A percentile compares a stretch with the other conserved stretches of the same genome.
Evolutionary conservation across 2,797 vertebrate genomes (phyloP).

Genomic region (Pangasius djambal): DNA sequence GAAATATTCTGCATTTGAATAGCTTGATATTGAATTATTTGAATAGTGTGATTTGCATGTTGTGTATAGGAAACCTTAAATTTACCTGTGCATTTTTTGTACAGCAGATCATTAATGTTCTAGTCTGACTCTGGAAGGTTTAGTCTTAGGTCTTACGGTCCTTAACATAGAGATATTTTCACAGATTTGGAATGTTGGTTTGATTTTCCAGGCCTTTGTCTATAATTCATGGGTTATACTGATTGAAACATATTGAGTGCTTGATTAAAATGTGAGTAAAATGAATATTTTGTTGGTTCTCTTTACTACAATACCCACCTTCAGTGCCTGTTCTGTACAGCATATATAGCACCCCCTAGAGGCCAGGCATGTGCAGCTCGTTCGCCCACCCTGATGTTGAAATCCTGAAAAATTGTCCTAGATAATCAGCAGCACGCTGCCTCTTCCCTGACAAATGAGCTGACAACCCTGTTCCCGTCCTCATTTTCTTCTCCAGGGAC

Average conservation of each 20-base stretch:
- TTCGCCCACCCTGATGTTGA: conserved; percentile 42
- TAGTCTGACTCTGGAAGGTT: neutral
- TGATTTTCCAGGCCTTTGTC: neutral
- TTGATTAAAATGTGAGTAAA: neutral
- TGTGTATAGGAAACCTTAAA: neutral
- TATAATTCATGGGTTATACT: neutral
- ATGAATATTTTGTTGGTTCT: neutral
- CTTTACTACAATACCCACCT: neutral
- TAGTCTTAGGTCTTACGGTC: neutral
- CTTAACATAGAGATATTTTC: neutral
- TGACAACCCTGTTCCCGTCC: conserved; percentile 70
- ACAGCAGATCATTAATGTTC: neutral
- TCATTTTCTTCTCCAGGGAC: conserved; percentile 68
- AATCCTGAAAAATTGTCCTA: conserved; percentile 62
- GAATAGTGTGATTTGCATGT: neutral
- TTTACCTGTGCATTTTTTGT: neutral
- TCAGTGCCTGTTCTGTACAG: neutral
- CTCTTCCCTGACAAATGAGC: conserved; percentile 76
- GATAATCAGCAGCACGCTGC: conserved; percentile 58
- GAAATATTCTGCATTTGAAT: neutral
- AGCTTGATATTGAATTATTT: neutral
- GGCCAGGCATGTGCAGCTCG: conserved; percentile 41
- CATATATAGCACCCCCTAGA: conserved; percentile 15
- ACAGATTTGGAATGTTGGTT: neutral
- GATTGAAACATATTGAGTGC: neutral